Percentiles rank a stretch among this genome's conserved stretches.
These are phyloP conservation scores for Lates calcarifer DNA, from an alignment of 2,113 vertebrate species.

Conservation along the genomic window DNA sequence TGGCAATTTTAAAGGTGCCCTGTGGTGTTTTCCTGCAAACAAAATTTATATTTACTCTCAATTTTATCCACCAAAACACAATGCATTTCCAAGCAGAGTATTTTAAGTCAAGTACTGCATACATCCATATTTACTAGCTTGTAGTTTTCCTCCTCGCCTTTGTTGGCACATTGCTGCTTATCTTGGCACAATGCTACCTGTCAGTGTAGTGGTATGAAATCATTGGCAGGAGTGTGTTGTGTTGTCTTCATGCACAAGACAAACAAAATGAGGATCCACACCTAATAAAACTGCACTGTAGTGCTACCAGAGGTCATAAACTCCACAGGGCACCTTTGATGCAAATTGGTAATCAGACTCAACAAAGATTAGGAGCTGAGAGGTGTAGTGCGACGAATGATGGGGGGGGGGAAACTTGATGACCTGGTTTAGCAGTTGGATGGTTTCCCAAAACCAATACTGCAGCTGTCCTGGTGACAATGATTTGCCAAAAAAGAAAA, in stretches of 20 bases:
- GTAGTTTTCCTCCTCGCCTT: background rate
- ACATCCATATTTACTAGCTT: background rate
- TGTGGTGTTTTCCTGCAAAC: background rate
- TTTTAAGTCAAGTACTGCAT: background rate
- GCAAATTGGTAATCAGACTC: background rate
- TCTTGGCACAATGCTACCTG: background rate
- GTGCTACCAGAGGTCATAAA: background rate
- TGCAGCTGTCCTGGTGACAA: background rate
- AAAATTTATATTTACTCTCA: background rate
- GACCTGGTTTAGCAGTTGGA: background rate
- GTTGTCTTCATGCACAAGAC: background rate
- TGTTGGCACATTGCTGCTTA: background rate
- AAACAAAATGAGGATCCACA: background rate
- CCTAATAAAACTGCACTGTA: background rate
- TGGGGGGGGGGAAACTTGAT: too few relatives aligned
- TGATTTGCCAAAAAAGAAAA: background rate
- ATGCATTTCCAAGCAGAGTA: background rate
- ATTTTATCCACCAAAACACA: background rate
- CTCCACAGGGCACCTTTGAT: background rate
- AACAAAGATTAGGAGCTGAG: background rate
- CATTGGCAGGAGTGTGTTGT: background rate
- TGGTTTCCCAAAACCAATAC: background rate
- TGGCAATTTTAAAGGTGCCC: background rate
- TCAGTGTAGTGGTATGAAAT: background rate
- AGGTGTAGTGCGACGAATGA: background rate